A percentile compares a stretch with the other conserved stretches of the same genome.
These are phyloP conservation scores for Zapornia atra DNA, from an alignment of 2,113 vertebrate genomes.

Conservation along the genomic window DNA sequence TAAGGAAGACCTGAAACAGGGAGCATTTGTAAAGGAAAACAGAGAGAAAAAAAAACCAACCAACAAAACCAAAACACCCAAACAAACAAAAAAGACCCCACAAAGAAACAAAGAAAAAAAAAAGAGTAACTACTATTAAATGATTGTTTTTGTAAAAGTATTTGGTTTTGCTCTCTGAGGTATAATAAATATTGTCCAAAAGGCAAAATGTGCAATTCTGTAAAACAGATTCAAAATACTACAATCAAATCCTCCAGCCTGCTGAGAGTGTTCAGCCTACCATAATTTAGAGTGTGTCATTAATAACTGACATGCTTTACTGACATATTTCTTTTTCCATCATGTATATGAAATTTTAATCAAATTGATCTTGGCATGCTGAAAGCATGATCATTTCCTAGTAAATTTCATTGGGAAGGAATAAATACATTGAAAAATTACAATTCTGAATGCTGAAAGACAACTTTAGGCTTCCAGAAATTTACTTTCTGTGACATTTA, in stretches of 20 bases:
- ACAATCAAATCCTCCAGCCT: conserved; percentile 9
- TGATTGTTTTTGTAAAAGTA: neutral
- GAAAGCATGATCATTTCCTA: neutral
- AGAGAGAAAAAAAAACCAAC: neutral
- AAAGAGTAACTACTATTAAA: neutral
- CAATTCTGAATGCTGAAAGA: neutral
- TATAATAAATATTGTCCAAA: conserved; percentile 17
- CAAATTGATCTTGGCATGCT: neutral
- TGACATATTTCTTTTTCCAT: conserved; percentile 4
- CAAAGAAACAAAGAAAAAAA: too few relatives aligned
- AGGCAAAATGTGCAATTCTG: conserved; percentile 9
- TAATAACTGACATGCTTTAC: neutral
- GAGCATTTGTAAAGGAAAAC: neutral
- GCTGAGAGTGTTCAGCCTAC: neutral
- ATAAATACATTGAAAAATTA: neutral
- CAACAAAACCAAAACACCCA: too few relatives aligned
- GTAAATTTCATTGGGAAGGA: neutral
- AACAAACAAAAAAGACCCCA: too few relatives aligned
- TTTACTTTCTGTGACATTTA: neutral
- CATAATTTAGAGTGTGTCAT: conserved; percentile 8
- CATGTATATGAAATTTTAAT: conserved; percentile 7
- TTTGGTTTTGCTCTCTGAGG: neutral
- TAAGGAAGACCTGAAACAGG: neutral
- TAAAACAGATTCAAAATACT: conserved; percentile 5
- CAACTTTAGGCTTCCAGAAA: neutral